Evolutionary conservation across 1,140 invertebrate genomes (phyloP), one percentile per base, ranked within the genome.

Genomic region (Bombus cullumanus): DNA sequence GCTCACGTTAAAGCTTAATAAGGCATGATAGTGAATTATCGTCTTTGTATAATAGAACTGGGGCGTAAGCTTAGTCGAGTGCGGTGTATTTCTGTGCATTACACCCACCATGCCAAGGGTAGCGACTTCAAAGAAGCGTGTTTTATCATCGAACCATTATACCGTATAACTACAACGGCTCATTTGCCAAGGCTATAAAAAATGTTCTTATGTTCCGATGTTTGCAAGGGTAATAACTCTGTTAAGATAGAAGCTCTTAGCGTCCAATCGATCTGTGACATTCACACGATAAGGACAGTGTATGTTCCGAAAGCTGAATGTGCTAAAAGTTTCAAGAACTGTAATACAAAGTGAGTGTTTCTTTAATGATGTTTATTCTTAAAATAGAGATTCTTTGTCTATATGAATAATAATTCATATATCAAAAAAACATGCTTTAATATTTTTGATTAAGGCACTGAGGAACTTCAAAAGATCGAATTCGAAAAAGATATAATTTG

Each of bases 21-120:
- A 86, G 71, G 78, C 74, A 80, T 79, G 84, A 82, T 75, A 39
- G 78, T 86, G 74, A 90, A 86, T 90, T 91, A 91, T 90, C 89
- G 81, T 85, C 78, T 81, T 68, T 83, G 80, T 41, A 53, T 53
- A 18, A 53, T 22, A 79, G 81, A 91, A 90, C 68, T 84, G 73
- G 81, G 76, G 81, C 83, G 81, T 59, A 59, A 81, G 68, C 79
- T 83, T 78, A 72, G 39, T 57, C 34, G 64, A 74, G 68, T 41
- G 47, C 74, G 73, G 81, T 77, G 59, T 62, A 79, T 81, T 66
- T 68, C 73, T 81, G 68, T 69, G 74, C 86, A 66, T 90, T 90
- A 90, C 62, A 57, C 83, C 47, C 59, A n/a, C 31, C 83, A 53
- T 53, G 47, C 62, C 9, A n/a, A 59, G 62, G 80, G 62, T 62